Percentiles rank a stretch among this genome's conserved stretches.
Evolutionary conservation across 1,140 invertebrate genomes (phyloP).

Genomic region (Ruditapes philippinarum): DNA sequence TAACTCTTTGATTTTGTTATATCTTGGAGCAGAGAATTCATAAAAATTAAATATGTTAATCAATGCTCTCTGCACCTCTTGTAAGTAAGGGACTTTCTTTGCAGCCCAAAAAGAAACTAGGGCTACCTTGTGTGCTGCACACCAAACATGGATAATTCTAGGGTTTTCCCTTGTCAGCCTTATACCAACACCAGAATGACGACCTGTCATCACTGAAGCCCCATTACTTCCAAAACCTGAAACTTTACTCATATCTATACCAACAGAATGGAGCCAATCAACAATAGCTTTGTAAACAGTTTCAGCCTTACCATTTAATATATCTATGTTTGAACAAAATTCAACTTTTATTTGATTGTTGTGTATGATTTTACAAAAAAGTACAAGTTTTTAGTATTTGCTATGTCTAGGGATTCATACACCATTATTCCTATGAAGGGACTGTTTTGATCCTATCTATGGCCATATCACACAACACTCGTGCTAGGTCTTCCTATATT

Average conservation of each 20-base stretch:
- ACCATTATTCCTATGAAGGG: not conserved
- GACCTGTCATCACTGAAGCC: not conserved
- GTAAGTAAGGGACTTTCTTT: not conserved
- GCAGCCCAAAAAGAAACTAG: not conserved
- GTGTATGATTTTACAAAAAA: too few relatives aligned
- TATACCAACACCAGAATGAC: not conserved
- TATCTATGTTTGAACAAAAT: not conserved
- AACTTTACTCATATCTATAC: not conserved
- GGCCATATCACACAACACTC: too few relatives aligned
- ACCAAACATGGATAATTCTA: not conserved
- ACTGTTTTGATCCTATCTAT: too few relatives aligned
- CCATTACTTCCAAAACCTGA: not conserved
- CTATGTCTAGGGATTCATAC: not conserved
- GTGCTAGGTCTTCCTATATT: too few relatives aligned
- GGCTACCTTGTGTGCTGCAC: not conserved
- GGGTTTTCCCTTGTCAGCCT: not conserved
- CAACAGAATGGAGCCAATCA: not conserved
- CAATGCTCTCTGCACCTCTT: not conserved
- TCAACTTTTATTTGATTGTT: not conserved
- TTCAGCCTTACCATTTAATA: not conserved
- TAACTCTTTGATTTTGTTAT: not conserved
- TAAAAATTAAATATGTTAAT: not conserved
- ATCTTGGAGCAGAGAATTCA: conserved; percentile 2
- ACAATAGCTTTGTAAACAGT: not conserved
- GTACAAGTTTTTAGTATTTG: not conserved